phyloP scores from a whole-genome alignment of 1,140 invertebrate genomes.

The Popillia japonica region DNA sequence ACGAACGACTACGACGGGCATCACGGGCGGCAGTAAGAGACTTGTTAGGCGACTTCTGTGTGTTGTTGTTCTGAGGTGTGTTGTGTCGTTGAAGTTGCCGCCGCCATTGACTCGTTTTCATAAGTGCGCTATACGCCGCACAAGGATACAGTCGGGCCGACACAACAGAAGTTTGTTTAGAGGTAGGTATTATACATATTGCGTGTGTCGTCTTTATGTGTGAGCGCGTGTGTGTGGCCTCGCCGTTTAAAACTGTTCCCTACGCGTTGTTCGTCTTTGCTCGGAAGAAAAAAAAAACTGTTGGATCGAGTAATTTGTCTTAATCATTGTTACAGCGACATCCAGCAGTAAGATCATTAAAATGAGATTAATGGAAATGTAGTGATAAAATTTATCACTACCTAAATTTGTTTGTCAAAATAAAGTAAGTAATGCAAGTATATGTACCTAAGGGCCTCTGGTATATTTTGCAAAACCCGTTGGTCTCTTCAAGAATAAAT shows the following conservation, averaged over 20 bases:
- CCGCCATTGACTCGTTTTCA: slow-evolving; percentile 30
- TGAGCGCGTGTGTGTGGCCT: not conserved
- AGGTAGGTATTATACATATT: slow-evolving; percentile 1
- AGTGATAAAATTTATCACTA: too few species aligned
- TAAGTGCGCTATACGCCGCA: slow-evolving; percentile 10
- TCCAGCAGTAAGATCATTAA: too few species aligned
- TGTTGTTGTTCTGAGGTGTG: slow-evolving; percentile 33
- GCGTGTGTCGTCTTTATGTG: not conserved
- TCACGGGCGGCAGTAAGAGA: slow-evolving; percentile 18
- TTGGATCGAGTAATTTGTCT: too few species aligned
- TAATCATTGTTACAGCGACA: too few species aligned
- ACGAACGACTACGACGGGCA: not conserved
- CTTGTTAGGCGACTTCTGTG: slow-evolving; percentile 38
- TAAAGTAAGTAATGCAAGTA: too few species aligned
- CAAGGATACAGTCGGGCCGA: not conserved
- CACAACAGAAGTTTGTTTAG: slow-evolving; percentile 1
- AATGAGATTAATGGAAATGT: too few species aligned
- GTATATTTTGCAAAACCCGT: too few species aligned
- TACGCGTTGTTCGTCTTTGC: not conserved
- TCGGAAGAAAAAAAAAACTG: too few species aligned
- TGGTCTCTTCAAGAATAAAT: too few species aligned
- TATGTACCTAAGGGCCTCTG: too few species aligned
- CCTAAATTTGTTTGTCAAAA: too few species aligned
- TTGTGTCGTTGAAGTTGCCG: slow-evolving; percentile 14
- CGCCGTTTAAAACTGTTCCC: not conserved